Evolutionary conservation across 2,113 vertebrate genomes (phyloP), one percentile per base, ranked within the genome.

Genomic region (Onychorhynchus coronatus): DNA sequence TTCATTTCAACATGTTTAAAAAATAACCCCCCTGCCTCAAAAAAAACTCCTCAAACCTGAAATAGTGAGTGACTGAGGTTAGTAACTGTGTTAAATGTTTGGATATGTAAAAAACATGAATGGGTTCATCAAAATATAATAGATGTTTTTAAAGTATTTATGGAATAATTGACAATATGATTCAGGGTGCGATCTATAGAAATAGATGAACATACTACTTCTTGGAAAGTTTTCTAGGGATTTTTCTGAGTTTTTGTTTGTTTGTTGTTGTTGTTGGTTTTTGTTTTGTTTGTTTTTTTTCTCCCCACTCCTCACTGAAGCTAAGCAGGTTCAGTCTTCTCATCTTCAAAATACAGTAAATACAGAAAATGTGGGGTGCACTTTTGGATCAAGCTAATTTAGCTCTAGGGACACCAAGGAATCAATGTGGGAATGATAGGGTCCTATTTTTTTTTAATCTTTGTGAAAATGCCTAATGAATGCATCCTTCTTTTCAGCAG

Each of bases 11-110:
- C 2, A 2, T 49, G 3, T 21, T 72, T 58, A 85, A 42, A 19
- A 55, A 37, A 5, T 1, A 8, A 11, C 2, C 3, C 12, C 27
- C 19, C 28, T n/a, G 3, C 7, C 17, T 14, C 19, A 67, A 30
- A 77, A 61, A 31, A 5, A 4, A 8, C 42, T 21, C 13, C 47
- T 24, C 28, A 39, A 41, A 70, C 7, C 24, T 71, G 50, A 74
- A 87, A 41, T 6, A 73, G 35, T 30, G 41, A 55, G 4, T 65
- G 49, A 11, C 8, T 19, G 42, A 59, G 63, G 39, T 12, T 63
- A 67, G 28, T 28, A 84, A 53, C 16, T 44, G 17, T 44, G 9
- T 41, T 89, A 77, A 55, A 65, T 68, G 12, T 28, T 11, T 65
- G 30, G 17, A 19, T 28, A 50, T 42, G 6, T 80, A 11, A 75